Conservation (phyloP, 2,888 invertebrate genomes). For the Drosophila paranaensis region DNA sequence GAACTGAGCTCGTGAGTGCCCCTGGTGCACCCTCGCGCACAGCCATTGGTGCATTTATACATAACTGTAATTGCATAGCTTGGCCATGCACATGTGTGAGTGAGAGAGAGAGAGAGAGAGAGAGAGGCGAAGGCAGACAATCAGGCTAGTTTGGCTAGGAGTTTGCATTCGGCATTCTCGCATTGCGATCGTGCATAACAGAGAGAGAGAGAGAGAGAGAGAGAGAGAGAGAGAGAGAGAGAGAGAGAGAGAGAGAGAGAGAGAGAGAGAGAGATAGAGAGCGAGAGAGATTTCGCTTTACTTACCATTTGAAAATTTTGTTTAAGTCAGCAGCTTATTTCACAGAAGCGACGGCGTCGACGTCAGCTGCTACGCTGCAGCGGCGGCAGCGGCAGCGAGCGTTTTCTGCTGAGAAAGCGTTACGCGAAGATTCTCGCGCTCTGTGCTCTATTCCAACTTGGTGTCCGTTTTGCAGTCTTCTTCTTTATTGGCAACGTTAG, state of each 20-base stretch:
- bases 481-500: conserved; percentile 39
- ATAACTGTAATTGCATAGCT: conserved; percentile 31
- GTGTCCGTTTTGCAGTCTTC: conserved; percentile 29
- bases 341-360: conserved; percentile 37
- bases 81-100: neutral
- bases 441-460: conserved; percentile 21
- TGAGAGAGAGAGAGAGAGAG: neutral
- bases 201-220: neutral
- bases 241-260: neutral
- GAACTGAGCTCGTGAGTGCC: conserved; percentile 14
- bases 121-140: neutral
- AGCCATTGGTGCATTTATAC: conserved; percentile 13
- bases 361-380: conserved; percentile 36
- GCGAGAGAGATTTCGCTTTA: conserved; percentile 22
- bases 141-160: conserved; percentile 13
- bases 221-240: conserved; percentile 1
- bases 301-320: conserved; percentile 75
- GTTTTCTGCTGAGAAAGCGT: conserved; percentile 71
- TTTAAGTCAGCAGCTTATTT: conserved; percentile 68
- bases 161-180: conserved; percentile 30
- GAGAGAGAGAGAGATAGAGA: too few relatives aligned
- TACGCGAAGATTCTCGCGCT: conserved; percentile 32
- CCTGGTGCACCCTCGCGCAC: conserved; percentile 2
- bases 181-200: conserved; percentile 47
- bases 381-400: conserved; percentile 25